A percentile compares a stretch with the other conserved stretches of the same genome.
These are phyloP conservation scores for Nomada fucata DNA, from an alignment of 2,888 invertebrate genomes.

Conservation along the genomic window DNA sequence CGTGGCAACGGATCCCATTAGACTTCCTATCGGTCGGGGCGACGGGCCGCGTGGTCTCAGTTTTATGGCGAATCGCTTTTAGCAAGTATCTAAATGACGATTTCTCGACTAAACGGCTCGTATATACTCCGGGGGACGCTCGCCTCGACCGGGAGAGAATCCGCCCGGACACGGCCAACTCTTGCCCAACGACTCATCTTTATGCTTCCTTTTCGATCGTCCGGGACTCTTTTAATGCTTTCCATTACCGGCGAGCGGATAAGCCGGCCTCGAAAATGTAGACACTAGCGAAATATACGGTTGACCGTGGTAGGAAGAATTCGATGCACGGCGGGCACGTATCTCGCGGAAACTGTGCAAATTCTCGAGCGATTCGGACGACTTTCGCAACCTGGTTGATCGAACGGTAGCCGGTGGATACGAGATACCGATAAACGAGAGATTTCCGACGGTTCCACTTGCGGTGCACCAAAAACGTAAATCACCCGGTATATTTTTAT, in stretches of 20 bases:
- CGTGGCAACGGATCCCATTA: conserved; percentile 70
- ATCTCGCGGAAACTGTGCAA: conserved; percentile 3
- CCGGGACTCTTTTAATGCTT: conserved; percentile 68
- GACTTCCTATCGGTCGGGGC: conserved; percentile 74
- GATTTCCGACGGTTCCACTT: too few relatives aligned
- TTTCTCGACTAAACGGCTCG: conserved; percentile 73
- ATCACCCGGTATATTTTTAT: too few relatives aligned
- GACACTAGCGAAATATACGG: conserved; percentile 70
- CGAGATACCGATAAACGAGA: conserved; percentile 2
- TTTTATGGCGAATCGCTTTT: conserved; percentile 82
- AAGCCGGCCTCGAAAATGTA: conserved; percentile 69
- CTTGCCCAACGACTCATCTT: conserved; percentile 35
- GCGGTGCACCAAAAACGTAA: too few relatives aligned
- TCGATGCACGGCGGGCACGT: conserved; percentile 17
- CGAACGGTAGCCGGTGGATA: not conserved
- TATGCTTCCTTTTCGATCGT: conserved; percentile 57
- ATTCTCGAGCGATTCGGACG: not conserved
- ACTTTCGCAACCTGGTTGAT: not conserved
- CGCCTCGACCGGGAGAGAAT: conserved; percentile 7
- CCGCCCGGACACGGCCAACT: conserved; percentile 14
- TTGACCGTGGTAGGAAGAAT: conserved; percentile 24
- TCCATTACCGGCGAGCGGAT: conserved; percentile 67
- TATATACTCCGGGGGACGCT: conserved; percentile 45
- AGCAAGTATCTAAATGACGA: conserved; percentile 82
- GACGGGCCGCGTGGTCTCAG: conserved; percentile 69